phyloP scores from a whole-genome alignment of 2,888 invertebrate genomes.

The Elysia crispata region DNA sequence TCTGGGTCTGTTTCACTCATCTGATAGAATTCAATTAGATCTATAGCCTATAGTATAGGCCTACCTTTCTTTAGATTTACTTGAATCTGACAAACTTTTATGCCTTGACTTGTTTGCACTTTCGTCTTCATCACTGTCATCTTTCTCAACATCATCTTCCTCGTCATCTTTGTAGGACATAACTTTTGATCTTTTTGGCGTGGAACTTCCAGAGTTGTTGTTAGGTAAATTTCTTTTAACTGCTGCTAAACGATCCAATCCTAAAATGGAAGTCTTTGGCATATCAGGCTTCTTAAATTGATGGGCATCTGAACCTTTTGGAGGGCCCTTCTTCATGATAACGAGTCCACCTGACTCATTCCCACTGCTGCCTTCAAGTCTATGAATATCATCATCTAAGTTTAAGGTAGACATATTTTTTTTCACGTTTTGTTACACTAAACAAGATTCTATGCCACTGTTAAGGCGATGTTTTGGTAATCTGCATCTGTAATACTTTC shows the following conservation, averaged over 20 bases:
- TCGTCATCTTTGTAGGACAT: slow-evolving; percentile 69
- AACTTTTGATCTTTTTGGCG: slow-evolving; percentile 69
- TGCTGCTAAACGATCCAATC: slow-evolving; percentile 77
- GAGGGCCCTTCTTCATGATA: slow-evolving; percentile 74
- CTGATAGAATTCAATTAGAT: too few relatives aligned
- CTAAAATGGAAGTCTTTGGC: slow-evolving; percentile 72
- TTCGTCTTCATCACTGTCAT: slow-evolving; percentile 44
- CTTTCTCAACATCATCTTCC: slow-evolving; percentile 58
- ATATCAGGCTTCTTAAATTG: slow-evolving; percentile 64
- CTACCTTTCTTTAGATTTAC: neutral
- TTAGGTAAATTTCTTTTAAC: slow-evolving; percentile 69
- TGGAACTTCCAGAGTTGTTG: slow-evolving; percentile 50
- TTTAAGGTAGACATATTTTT: slow-evolving; percentile 57
- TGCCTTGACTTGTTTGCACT: slow-evolving; percentile 43
- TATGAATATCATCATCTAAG: slow-evolving; percentile 67
- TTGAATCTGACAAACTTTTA: neutral
- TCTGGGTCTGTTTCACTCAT: too few relatives aligned
- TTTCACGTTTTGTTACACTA: too few relatives aligned
- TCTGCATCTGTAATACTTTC: too few relatives aligned
- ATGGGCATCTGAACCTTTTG: slow-evolving; percentile 55
- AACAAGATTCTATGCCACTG: too few relatives aligned
- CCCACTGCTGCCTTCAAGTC: slow-evolving; percentile 75
- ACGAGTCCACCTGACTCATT: slow-evolving; percentile 73
- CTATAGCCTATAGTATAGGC: neutral
- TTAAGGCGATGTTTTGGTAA: too few relatives aligned